phyloP scores from a whole-genome alignment of 2,888 invertebrate species.

The Tetanocera ferruginea region DNA sequence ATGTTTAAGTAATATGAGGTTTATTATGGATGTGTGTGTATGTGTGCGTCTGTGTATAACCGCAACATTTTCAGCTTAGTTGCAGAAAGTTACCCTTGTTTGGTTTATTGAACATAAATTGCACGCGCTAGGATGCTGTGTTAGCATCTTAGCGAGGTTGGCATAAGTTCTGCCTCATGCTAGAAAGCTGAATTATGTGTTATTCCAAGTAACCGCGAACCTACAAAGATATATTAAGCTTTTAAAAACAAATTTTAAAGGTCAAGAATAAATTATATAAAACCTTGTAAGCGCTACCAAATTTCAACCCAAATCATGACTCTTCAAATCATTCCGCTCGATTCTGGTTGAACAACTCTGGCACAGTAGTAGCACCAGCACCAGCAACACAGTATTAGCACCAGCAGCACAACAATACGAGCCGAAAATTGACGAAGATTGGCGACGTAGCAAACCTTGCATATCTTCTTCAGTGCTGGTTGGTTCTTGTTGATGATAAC shows the following conservation, averaged over 20 bases:
- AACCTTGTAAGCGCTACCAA: too few relatives aligned
- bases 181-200: too few relatives aligned
- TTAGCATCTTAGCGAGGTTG: not conserved
- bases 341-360: constrained; percentile 17
- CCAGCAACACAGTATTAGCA: not conserved
- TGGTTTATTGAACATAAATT: not conserved
- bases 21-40: not conserved
- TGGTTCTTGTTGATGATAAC: constrained; percentile 14
- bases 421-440: not conserved
- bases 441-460: not conserved
- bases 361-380: not conserved
- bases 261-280: too few relatives aligned
- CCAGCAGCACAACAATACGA: not conserved
- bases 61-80: not conserved
- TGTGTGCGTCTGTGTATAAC: not conserved
- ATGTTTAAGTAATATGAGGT: not conserved
- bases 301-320: not conserved
- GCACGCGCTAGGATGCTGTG: not conserved
- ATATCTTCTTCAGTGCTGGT: not conserved
- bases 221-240: too few relatives aligned
- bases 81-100: constrained; percentile 1
- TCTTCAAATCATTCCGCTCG: not conserved
- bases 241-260: too few relatives aligned
- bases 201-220: too few relatives aligned
- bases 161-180: not conserved